These are phyloP conservation scores for Henicopernis longicauda DNA, from an alignment of 2,113 vertebrate species.

Conservation along the genomic window DNA sequence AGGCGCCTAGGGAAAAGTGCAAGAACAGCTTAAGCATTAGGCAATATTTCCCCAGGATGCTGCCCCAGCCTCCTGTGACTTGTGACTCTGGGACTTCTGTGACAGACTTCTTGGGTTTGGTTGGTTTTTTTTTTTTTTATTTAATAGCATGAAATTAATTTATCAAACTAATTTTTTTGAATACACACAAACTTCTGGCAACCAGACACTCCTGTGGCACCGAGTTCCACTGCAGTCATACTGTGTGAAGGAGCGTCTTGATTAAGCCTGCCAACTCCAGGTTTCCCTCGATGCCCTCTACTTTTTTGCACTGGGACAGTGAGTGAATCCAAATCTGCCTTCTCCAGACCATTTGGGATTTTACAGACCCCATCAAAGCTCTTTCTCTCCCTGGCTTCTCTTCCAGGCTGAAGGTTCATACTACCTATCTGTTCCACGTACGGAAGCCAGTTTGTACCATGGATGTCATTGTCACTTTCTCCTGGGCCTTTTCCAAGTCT, in stretches of 20 bases:
- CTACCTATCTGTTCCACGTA: background rate
- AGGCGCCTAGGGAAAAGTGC: background rate
- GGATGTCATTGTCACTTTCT: background rate
- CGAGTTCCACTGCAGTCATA: rapidly evolving
- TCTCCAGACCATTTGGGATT: background rate
- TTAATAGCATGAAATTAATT: background rate
- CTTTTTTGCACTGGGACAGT: background rate
- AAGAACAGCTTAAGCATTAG: background rate
- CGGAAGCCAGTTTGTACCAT: background rate
- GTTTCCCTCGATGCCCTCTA: background rate
- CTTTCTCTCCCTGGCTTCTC: background rate
- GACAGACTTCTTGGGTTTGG: background rate
- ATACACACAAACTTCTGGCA: background rate
- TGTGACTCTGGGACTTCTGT: background rate
- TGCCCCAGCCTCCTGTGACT: background rate
- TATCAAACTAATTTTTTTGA: background rate
- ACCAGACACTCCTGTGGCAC: background rate
- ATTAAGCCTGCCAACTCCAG: background rate
- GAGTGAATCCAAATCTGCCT: background rate
- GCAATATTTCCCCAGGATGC: background rate
- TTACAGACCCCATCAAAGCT: background rate
- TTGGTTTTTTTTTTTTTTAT: background rate
- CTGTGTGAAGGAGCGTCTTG: background rate
- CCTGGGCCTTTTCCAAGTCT: background rate
- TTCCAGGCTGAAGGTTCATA: background rate